Conservation (phyloP, 2,888 invertebrate genomes). For the Teleogryllus oceanicus region DNA sequence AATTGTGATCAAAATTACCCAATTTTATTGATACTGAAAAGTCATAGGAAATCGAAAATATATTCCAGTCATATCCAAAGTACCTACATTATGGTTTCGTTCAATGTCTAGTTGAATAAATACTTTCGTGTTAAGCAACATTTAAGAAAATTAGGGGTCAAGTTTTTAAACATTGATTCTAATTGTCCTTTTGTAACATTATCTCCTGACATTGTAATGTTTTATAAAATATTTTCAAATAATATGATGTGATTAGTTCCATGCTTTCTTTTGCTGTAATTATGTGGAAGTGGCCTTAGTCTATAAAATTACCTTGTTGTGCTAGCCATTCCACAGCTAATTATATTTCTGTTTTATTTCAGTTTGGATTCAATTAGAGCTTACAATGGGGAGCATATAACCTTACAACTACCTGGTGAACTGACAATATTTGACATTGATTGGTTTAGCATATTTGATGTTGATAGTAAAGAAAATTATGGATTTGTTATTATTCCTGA, state of each 20-base stretch:
- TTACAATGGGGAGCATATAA: constrained; percentile 71
- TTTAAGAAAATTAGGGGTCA: no score
- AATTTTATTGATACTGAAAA: no score
- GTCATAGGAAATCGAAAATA: no score
- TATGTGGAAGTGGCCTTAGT: no score
- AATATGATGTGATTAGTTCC: background rate
- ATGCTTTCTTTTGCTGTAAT: no score
- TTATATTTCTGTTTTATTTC: constrained; percentile 28
- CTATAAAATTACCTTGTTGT: background rate
- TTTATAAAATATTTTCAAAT: background rate
- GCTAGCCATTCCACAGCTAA: background rate
- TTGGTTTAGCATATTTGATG: constrained; percentile 80
- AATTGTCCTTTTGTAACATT: no score
- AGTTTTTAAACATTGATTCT: no score
- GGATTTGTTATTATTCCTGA: constrained; percentile 76
- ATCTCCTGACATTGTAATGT: background rate
- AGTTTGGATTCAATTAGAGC: constrained; percentile 75
- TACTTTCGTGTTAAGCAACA: no score
- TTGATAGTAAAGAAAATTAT: constrained; percentile 62
- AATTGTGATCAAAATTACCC: no score
- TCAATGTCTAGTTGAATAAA: no score
- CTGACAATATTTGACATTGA: constrained; percentile 75
- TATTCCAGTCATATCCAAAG: no score
- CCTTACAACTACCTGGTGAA: constrained; percentile 74
- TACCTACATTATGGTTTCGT: no score